A percentile compares a stretch with the other conserved stretches of the same genome.
phyloP scores from a whole-genome alignment of 2,888 invertebrate species.

The Nomada fucata region DNA sequence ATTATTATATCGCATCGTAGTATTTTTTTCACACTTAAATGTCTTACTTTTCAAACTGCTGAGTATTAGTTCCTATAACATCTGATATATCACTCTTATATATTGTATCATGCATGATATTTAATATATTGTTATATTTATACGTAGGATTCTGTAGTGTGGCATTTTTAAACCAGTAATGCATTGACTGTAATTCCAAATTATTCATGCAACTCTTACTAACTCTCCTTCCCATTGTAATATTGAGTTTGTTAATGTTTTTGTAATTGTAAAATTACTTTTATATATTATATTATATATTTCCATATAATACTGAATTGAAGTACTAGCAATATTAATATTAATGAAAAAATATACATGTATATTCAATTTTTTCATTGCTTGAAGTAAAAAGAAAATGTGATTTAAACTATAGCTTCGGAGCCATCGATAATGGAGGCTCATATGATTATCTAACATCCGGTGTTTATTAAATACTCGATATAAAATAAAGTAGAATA shows the following conservation, averaged over 20 bases:
- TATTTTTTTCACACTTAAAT: background rate
- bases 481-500: background rate
- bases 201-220: slow-evolving; percentile 36
- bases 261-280: background rate
- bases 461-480: background rate
- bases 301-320: slow-evolving; percentile 19
- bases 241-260: background rate
- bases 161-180: slow-evolving; percentile 52
- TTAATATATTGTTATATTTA: slow-evolving; percentile 32
- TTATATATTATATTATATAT: background rate
- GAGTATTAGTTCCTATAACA: background rate
- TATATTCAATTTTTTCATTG: slow-evolving; percentile 9
- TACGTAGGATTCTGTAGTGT: slow-evolving; percentile 15
- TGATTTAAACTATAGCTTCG: background rate
- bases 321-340: slow-evolving; percentile 31
- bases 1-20: background rate
- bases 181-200: slow-evolving; percentile 42
- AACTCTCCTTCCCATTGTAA: slow-evolving; percentile 19
- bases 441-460: background rate
- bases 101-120: slow-evolving; percentile 29
- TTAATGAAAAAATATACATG: background rate
- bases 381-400: background rate
- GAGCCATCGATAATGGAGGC: background rate
- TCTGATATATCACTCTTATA: slow-evolving; percentile 17
- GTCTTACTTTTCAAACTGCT: slow-evolving; percentile 37